Evolutionary conservation across 2,113 vertebrate genomes (phyloP), one percentile per base, ranked within the genome.

Genomic region (Lophotis ruficrista): DNA sequence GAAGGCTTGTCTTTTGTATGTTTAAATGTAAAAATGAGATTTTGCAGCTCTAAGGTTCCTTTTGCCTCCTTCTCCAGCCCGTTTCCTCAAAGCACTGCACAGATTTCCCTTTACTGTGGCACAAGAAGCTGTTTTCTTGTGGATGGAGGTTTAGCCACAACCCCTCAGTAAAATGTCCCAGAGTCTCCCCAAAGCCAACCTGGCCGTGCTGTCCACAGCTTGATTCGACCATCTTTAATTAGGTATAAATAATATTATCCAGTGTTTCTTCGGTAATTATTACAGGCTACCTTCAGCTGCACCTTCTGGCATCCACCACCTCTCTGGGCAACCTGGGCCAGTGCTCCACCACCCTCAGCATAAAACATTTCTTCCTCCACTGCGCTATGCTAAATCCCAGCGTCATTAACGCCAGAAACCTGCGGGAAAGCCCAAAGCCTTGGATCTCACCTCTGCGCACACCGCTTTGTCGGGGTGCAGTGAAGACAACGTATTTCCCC

Each of bases 371-470:
- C 41, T 43, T 43, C 41, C 14, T 43, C 41, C 58, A 22, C 19
- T 1, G 0, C 4, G 7, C 17, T 31, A 2, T 45, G 28, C 79
- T 12, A 14, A 90, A 43, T 35, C 35, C 12, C 25, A 7, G 6
- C 45, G 50, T 38, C 22, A 20, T 15, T 56, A 37, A 24, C 24
- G 58, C 28, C 71, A 91, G 37, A 25, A 73, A 45, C 20, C 30
- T 15, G 33, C 0, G 10, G 41, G 58, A 37, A 38, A 53, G 66
- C 38, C 53, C 38, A 22, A 17, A 72, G 48, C 28, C 50, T 25
- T 3, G 24, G 61, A 57, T 80, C 50, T n/a, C 64, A 23, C 70
- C 45, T 65, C 57, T 50, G 53, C 0, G 1, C 38, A 23, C 31
- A 7, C 1, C 0, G 3, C 31, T 28, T 14, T 50, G 50, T 17